These are phyloP conservation scores for Rhipidura dahli DNA, from an alignment of 2,113 vertebrate genomes.

Conservation along the genomic window DNA sequence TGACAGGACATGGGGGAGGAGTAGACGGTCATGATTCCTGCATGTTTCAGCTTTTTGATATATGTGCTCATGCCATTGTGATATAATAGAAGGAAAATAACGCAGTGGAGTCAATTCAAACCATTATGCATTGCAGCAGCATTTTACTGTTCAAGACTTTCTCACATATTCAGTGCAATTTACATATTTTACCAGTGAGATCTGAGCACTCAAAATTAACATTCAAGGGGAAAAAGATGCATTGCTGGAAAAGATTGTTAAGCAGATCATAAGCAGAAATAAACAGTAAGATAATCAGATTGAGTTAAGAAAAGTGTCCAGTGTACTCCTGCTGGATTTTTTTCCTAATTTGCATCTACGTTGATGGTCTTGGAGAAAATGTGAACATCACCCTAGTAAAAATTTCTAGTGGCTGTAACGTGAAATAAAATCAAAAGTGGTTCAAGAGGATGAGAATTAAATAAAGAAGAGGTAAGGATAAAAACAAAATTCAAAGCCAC, in stretches of 20 bases:
- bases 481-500: neutral
- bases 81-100: constrained; percentile 22
- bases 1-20: constrained; percentile 68
- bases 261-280: neutral
- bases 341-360: neutral
- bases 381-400: neutral
- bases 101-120: neutral
- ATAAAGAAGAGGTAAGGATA: neutral
- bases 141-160: neutral
- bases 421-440: neutral
- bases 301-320: neutral
- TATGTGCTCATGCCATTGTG: neutral
- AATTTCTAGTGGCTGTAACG: neutral
- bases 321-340: neutral
- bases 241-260: neutral
- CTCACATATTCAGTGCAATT: neutral
- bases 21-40: neutral
- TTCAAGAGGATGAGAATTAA: neutral
- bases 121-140: neutral
- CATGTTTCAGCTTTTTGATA: constrained; percentile 18
- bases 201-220: neutral
- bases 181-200: neutral
- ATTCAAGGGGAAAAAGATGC: neutral
- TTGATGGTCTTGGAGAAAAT: neutral
- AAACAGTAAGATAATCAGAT: neutral